phyloP scores from a whole-genome alignment of 2,888 invertebrate genomes.

The Acanthacorydalis orientalis region DNA sequence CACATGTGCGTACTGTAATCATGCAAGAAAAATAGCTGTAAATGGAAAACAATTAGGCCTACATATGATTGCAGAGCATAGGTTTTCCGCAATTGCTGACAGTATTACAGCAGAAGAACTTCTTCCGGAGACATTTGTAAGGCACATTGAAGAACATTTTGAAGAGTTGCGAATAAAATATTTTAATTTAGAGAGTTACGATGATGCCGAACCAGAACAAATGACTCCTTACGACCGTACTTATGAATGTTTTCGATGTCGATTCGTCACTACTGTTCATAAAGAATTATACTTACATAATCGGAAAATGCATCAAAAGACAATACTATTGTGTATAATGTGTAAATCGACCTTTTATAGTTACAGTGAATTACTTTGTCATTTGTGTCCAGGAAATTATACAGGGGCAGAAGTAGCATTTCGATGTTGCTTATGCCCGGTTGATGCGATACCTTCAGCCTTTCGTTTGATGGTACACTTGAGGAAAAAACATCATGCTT shows the following conservation, averaged over 20 bases:
- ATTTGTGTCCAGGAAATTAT: slow-evolving; percentile 69
- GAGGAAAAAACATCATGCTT: slow-evolving; percentile 66
- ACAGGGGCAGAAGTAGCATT: slow-evolving; percentile 50
- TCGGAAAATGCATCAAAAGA: slow-evolving; percentile 72
- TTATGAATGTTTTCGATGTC: slow-evolving; percentile 78
- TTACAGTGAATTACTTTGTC: slow-evolving; percentile 74
- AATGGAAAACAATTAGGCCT: slow-evolving; percentile 65
- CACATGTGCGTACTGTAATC: slow-evolving; percentile 70
- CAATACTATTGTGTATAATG: slow-evolving; percentile 69
- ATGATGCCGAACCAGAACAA: slow-evolving; percentile 17
- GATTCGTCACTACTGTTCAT: slow-evolving; percentile 57
- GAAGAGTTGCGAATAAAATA: slow-evolving; percentile 42
- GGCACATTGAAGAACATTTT: slow-evolving; percentile 43
- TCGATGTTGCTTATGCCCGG: slow-evolving; percentile 67
- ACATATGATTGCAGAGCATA: slow-evolving; percentile 64
- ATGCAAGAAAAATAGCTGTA: slow-evolving; percentile 69
- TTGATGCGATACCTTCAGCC: slow-evolving; percentile 64
- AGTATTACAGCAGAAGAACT: slow-evolving; percentile 62
- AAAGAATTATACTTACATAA: slow-evolving; percentile 78
- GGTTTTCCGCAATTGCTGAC: slow-evolving; percentile 61
- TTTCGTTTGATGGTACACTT: slow-evolving; percentile 80
- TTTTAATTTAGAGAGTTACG: slow-evolving; percentile 57
- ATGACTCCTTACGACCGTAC: slow-evolving; percentile 40
- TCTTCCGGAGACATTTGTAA: slow-evolving; percentile 51
- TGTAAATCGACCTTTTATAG: slow-evolving; percentile 75